These are phyloP conservation scores for Neoscelio sp. DNA, from an alignment of 2,888 invertebrate genomes.

Conservation along the genomic window DNA sequence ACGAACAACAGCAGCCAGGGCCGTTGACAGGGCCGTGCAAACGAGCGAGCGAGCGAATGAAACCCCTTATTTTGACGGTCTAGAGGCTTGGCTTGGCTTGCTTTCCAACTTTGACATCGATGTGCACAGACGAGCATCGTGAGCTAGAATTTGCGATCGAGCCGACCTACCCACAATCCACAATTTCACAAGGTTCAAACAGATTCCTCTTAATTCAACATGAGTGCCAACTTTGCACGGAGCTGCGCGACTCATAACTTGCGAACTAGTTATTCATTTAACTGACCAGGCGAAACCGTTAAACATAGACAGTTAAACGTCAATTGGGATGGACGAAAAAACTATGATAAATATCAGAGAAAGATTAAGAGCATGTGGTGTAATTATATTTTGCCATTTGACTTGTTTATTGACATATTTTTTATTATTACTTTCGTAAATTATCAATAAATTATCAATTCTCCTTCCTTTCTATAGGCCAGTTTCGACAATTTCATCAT, in stretches of 20 bases:
- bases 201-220: conserved; percentile 60
- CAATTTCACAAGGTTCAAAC: conserved; percentile 11
- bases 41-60: conserved; percentile 30
- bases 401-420: conserved; percentile 30
- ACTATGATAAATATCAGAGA: conserved; percentile 9
- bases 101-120: conserved; percentile 64
- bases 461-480: too few relatives aligned
- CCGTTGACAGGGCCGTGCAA: conserved; percentile 55
- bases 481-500: too few relatives aligned
- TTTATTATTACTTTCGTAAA: too few relatives aligned
- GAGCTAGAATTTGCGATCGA: conserved; percentile 33
- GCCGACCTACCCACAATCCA: conserved; percentile 45
- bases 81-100: conserved; percentile 50
- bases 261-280: conserved; percentile 9
- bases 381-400: conserved; percentile 26
- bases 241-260: conserved; percentile 21
- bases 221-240: conserved; percentile 30
- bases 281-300: not conserved
- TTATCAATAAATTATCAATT: too few relatives aligned
- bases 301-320: conserved; percentile 33
- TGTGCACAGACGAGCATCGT: conserved; percentile 6
- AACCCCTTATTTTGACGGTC: conserved; percentile 66
- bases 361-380: conserved; percentile 18
- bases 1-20: conserved; percentile 63
- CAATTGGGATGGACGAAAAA: conserved; percentile 31